Evolutionary conservation across 2,113 vertebrate species (phyloP).

Genomic region (Piprites chloris): DNA sequence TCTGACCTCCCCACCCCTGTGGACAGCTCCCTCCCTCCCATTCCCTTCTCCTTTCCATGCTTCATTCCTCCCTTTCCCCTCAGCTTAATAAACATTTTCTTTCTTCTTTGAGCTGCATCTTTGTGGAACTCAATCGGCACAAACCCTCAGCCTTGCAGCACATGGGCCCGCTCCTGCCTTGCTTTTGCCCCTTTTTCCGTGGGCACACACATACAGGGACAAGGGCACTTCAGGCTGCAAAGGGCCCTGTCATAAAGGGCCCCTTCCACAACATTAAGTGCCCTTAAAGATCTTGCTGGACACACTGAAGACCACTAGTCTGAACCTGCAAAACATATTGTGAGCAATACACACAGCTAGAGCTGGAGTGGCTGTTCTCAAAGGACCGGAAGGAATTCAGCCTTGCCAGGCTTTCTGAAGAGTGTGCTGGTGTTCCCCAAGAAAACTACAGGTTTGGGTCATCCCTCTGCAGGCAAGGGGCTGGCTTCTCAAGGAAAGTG

Average conservation of each 20-base stretch:
- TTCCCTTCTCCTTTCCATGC: not conserved
- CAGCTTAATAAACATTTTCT: not conserved
- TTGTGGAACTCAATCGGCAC: not conserved
- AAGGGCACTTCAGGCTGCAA: too few relatives aligned
- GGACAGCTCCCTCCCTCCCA: too few relatives aligned
- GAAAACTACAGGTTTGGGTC: not conserved
- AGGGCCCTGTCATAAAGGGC: too few relatives aligned
- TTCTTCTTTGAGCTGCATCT: not conserved
- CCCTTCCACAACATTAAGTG: too few relatives aligned
- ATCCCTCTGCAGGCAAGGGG: not conserved
- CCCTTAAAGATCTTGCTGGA: too few relatives aligned
- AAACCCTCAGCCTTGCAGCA: not conserved
- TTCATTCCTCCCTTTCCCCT: too few relatives aligned
- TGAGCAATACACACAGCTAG: not conserved
- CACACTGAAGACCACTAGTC: too few relatives aligned
- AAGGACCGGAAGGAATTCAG: not conserved
- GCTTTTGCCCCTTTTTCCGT: too few relatives aligned
- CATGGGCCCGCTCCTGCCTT: too few relatives aligned
- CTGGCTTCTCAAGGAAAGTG: not conserved
- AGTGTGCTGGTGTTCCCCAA: not conserved
- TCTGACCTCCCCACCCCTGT: too few relatives aligned
- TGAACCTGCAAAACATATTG: rapidly evolving
- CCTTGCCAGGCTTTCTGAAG: not conserved
- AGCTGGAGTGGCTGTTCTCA: not conserved
- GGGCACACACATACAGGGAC: too few relatives aligned